Percentiles rank a stretch among this genome's conserved stretches.
Evolutionary conservation across 1,140 invertebrate genomes (phyloP).

Genomic region (Proales similis): DNA sequence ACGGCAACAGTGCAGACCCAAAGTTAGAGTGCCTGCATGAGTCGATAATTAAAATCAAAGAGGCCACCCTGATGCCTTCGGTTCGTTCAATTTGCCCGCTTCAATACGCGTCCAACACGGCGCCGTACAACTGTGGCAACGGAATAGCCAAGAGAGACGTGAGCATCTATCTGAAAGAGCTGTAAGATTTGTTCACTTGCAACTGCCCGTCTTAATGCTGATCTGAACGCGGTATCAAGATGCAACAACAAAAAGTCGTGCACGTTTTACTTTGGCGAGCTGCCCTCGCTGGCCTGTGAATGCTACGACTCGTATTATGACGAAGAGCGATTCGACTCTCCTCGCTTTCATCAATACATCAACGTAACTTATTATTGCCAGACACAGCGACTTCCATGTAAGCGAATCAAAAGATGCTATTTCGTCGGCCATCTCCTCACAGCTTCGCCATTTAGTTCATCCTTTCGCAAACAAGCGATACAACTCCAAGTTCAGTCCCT

Average conservation of each 20-base stretch:
- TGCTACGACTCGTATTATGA: neutral
- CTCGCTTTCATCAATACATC: neutral
- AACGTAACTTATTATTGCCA: slow-evolving; percentile 24
- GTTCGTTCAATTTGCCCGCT: slow-evolving; percentile 8
- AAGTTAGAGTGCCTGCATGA: slow-evolving; percentile 14
- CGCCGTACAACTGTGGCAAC: neutral
- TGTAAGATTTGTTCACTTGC: slow-evolving; percentile 6
- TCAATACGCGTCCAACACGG: slow-evolving; percentile 21
- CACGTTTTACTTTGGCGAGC: slow-evolving; percentile 13
- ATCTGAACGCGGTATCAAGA: slow-evolving; percentile 4
- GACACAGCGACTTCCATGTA: slow-evolving; percentile 30
- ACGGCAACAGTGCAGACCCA: too few relatives aligned
- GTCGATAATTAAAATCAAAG: slow-evolving; percentile 25
- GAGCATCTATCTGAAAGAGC: slow-evolving; percentile 3
- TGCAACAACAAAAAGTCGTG: slow-evolving; percentile 29
- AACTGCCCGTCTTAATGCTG: too few relatives aligned
- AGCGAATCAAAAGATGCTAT: too few relatives aligned
- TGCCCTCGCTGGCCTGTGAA: slow-evolving; percentile 5
- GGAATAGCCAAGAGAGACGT: slow-evolving; percentile 1
- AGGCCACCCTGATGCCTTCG: slow-evolving; percentile 15
- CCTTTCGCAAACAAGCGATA: too few relatives aligned
- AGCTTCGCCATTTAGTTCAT: too few relatives aligned
- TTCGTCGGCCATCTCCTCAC: too few relatives aligned
- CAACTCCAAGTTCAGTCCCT: too few relatives aligned
- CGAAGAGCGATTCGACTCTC: neutral